Base-by-base conservation (phyloP, 2,888 invertebrate genomes). In the Philaethria dido region DNA sequence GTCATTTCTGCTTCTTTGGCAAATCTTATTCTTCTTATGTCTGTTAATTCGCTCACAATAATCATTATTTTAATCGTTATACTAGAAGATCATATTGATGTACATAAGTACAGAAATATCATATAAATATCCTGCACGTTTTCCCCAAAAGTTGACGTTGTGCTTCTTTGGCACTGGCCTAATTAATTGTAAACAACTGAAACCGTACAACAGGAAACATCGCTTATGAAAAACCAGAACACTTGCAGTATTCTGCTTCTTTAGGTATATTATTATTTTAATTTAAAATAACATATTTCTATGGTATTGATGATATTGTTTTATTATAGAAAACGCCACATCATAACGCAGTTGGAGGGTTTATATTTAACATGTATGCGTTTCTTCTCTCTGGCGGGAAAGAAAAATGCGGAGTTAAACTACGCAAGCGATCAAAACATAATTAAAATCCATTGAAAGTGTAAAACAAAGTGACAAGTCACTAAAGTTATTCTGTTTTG, bases 161-260 rank as follows among this genome's bases (percentile, higher is more conserved):
- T n/a, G 50, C 50, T 9, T 33, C 16, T 33, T 52, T 33, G 16
- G 11, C 16, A 16, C 16, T 52, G 11, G 11, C 52, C 52, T 52
- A 9, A 52, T 52, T 52, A 52, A 57, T 22, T 57, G 57, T 57
- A 42, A 57, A 57, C 57, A 57, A 57, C 42, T 22, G 42, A 57
- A 57, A 42, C 57, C 57, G 16, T 57, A 45, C 60, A 60, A 60
- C 60, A 45, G 60, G 60, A 60, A 60, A 45, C 33, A 60, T 29
- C 29, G 45, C 29, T 25, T 57, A 60, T 29, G 52, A 60, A 45
- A n/a, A 60, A 44, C 16, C 60, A 45, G 45, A 45, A 45, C 45
- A 42, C 39, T n/a, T 57, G 39, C 57, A 11, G 25, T 57, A 42
- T n/a, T 42, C 42, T 22, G 22, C 42, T 22, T 22, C 42, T 22